Percentiles rank a stretch among this genome's conserved stretches.
These are phyloP conservation scores for Ganaspis sp. DNA, from an alignment of 1,140 invertebrate species.

Conservation along the genomic window DNA sequence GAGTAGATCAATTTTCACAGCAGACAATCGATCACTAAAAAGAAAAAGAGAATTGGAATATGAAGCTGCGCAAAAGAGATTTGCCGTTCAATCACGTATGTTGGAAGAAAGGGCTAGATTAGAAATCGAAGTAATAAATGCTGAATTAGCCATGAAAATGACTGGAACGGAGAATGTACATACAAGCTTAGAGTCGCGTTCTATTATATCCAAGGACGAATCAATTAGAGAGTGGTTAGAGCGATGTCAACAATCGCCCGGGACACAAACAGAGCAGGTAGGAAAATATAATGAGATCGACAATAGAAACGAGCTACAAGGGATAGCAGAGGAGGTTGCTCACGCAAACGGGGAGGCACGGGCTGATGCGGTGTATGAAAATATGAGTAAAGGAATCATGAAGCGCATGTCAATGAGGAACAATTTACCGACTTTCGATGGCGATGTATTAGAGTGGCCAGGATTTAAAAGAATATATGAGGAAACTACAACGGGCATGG, in stretches of 20 bases:
- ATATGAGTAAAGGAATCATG: not conserved
- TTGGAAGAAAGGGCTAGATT: not conserved
- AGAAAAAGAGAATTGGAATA: conserved; percentile 1
- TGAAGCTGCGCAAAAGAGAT: not conserved
- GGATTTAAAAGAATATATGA: not conserved
- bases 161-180: no score
- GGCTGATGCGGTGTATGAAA: not conserved
- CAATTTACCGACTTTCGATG: not conserved
- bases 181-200: no score
- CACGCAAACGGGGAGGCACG: not conserved
- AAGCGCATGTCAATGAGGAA: not conserved
- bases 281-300: not conserved
- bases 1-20: no score
- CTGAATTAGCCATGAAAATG: not conserved
- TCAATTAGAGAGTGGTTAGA: not conserved
- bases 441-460: not conserved
- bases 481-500: not conserved
- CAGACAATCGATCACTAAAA: no score
- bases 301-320: not conserved
- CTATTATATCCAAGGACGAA: no score
- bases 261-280: not conserved
- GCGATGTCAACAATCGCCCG: not conserved
- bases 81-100: not conserved
- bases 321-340: not conserved
- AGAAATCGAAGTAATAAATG: not conserved